Conservation (phyloP, 2,113 vertebrate species). For the Nycticryphes semicollaris region DNA sequence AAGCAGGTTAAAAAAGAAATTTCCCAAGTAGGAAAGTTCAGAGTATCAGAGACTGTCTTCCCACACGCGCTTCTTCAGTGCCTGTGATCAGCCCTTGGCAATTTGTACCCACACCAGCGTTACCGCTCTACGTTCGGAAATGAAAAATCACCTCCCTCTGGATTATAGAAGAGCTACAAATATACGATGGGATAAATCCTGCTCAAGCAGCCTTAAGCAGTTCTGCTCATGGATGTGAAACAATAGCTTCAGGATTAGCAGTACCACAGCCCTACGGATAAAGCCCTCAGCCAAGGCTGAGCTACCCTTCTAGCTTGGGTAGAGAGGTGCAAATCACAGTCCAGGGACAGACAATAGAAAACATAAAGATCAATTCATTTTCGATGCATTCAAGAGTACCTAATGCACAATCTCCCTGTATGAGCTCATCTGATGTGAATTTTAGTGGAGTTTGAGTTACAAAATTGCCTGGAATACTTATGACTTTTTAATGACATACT, state of each 20-base stretch:
- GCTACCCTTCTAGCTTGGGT: background rate
- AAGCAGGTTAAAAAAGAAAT: background rate
- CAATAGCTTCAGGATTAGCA: background rate
- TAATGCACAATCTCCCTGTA: background rate
- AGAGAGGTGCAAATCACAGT: background rate
- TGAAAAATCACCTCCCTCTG: background rate
- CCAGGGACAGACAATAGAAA: background rate
- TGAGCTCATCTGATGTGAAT: background rate
- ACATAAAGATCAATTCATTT: background rate
- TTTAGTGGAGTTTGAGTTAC: background rate
- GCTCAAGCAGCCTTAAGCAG: background rate
- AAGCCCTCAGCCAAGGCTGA: background rate
- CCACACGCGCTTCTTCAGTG: background rate
- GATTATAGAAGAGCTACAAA: background rate
- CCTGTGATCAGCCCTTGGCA: background rate
- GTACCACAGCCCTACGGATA: rapidly evolving
- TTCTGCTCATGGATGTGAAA: background rate
- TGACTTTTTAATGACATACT: background rate
- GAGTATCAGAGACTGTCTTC: background rate
- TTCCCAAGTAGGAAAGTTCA: background rate
- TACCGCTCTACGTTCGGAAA: background rate
- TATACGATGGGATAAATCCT: background rate
- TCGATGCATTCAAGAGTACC: background rate
- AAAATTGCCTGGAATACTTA: background rate
- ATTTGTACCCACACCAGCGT: background rate